A percentile compares a stretch with the other conserved stretches of the same genome.
Conservation (phyloP, 1,140 invertebrate species). For the Zaprionus vittiger region DNA sequence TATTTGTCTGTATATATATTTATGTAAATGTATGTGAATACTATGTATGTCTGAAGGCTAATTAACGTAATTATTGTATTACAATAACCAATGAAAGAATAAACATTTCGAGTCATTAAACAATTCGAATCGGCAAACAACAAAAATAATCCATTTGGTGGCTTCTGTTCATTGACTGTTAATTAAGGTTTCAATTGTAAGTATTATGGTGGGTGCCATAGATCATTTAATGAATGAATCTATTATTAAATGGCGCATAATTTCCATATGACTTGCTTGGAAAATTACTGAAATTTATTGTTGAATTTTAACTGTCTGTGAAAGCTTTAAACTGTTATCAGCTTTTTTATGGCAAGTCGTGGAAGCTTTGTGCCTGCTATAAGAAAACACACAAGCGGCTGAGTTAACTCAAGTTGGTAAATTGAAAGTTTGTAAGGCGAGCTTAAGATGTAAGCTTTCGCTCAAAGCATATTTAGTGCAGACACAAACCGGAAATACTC, state of each 20-base stretch:
- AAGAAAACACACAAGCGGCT: constrained; percentile 18
- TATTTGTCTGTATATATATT: constrained; percentile 36
- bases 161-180: constrained; percentile 14
- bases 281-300: not conserved
- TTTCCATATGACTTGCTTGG: constrained; percentile 30
- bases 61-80: constrained; percentile 78
- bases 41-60: constrained; percentile 65
- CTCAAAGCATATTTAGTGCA: constrained; percentile 15
- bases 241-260: constrained; percentile 15
- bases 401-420: not conserved
- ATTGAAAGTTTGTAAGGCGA: constrained; percentile 17
- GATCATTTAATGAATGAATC: constrained; percentile 2
- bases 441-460: constrained; percentile 40
- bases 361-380: constrained; percentile 10
- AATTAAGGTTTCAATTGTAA: constrained; percentile 48
- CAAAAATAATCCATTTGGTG: constrained; percentile 28
- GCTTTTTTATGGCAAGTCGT: constrained; percentile 14
- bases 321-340: constrained; percentile 7
- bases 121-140: constrained; percentile 40
- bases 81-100: constrained; percentile 65
- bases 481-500: constrained; percentile 57
- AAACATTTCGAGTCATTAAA: constrained; percentile 76
- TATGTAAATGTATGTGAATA: constrained; percentile 37
- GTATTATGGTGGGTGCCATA: constrained; percentile 18
- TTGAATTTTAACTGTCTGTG: constrained; percentile 7